phyloP scores from a whole-genome alignment of 2,113 vertebrate genomes.

The Platysternon megacephalum region DNA sequence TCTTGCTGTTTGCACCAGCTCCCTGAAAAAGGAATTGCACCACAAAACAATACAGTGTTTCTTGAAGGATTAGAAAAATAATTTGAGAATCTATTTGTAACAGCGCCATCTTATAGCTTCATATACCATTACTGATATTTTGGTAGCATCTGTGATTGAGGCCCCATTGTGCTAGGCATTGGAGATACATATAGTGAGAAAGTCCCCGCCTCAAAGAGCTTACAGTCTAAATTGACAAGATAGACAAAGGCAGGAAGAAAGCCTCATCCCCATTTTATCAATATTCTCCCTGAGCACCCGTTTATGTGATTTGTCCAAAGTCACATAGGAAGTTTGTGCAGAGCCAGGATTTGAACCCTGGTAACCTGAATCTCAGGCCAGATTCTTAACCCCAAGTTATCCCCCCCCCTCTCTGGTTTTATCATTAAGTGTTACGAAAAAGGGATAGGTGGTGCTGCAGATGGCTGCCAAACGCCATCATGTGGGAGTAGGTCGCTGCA shows the following conservation, averaged over 20 bases:
- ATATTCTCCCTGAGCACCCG: background rate
- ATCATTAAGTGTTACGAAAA: too few species aligned
- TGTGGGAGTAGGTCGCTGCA: background rate
- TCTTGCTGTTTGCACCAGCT: background rate
- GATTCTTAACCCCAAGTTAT: background rate
- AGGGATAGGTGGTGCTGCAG: background rate
- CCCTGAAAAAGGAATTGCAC: background rate
- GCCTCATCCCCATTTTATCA: background rate
- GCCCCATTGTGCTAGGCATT: background rate
- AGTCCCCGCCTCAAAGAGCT: conserved; percentile 16
- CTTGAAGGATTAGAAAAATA: background rate
- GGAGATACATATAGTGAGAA: background rate
- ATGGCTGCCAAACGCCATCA: background rate
- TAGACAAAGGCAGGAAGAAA: background rate
- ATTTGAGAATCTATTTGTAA: background rate
- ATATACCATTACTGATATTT: background rate
- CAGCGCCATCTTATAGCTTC: background rate
- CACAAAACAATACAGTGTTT: background rate
- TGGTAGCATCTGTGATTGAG: background rate
- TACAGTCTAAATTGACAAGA: conserved; percentile 1
- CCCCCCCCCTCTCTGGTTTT: too few species aligned
- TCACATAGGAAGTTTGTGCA: background rate
- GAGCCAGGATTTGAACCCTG: background rate
- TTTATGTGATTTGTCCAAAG: background rate
- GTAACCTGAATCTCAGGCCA: background rate